Conservation (phyloP, 2,113 vertebrate genomes). For the Bungarus multicinctus region DNA sequence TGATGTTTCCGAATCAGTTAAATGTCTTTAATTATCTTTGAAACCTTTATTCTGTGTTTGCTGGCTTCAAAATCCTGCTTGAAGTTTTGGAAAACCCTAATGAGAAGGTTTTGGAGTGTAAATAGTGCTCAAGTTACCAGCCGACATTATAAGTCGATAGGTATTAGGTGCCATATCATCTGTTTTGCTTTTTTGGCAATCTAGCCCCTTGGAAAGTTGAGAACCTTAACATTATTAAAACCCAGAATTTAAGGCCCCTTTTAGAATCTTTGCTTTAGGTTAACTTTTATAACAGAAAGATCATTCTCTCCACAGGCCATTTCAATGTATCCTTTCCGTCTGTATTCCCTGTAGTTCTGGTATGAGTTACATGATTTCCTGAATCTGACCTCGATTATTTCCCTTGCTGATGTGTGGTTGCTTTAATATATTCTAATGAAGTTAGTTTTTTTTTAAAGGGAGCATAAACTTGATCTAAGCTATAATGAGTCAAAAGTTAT, state of each 20-base stretch:
- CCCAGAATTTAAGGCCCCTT: constrained; percentile 6
- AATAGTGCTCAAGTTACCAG: neutral
- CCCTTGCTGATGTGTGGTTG: constrained; percentile 37
- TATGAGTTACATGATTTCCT: constrained; percentile 34
- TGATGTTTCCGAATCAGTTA: neutral
- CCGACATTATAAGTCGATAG: neutral
- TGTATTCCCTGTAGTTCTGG: constrained; percentile 37
- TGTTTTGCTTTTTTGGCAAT: neutral
- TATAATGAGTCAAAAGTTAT: constrained; percentile 17
- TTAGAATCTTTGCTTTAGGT: neutral
- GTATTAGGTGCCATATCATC: neutral
- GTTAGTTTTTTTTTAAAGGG: constrained; percentile 5
- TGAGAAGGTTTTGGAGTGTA: neutral
- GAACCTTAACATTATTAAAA: neutral
- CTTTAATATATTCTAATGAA: constrained; percentile 41
- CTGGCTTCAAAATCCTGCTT: neutral
- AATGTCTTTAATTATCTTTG: neutral
- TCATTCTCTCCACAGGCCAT: constrained; percentile 37
- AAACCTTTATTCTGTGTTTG: neutral
- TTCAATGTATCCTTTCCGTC: constrained; percentile 54
- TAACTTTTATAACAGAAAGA: constrained; percentile 36
- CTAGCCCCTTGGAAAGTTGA: constrained; percentile 4
- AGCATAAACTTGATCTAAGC: constrained; percentile 10
- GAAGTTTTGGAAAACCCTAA: neutral
- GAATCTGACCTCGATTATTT: constrained; percentile 50